These are phyloP conservation scores for Picathartes gymnocephalus DNA, from an alignment of 2,113 vertebrate species.

Conservation along the genomic window DNA sequence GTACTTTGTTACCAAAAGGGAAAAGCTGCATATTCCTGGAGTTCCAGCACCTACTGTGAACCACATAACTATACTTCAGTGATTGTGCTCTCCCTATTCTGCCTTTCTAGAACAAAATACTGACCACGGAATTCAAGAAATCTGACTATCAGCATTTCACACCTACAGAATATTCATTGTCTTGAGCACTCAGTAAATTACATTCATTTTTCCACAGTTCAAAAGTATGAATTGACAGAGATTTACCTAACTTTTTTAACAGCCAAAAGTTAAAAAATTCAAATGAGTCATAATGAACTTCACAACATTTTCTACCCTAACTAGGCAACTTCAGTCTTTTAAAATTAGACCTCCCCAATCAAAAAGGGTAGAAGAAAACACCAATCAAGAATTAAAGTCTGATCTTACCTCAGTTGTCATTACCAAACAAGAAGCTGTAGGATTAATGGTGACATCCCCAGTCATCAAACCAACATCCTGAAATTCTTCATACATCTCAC, in stretches of 20 bases:
- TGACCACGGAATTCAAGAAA: background rate
- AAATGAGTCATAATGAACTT: background rate
- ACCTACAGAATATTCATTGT: background rate
- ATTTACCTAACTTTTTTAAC: background rate
- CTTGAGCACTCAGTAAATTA: background rate
- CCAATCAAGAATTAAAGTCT: background rate
- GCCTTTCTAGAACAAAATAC: background rate
- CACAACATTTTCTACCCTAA: background rate
- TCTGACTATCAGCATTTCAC: background rate
- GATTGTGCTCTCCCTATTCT: background rate
- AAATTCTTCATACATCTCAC: conserved; percentile 99
- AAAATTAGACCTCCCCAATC: background rate
- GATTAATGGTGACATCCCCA: conserved; percentile 98
- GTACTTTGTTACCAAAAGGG: background rate
- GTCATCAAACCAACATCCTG: conserved; percentile 98
- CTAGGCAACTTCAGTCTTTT: background rate
- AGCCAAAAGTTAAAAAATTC: background rate
- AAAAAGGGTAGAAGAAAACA: background rate
- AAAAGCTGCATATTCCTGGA: background rate
- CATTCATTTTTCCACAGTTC: background rate
- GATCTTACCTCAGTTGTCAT: conserved; percentile 95
- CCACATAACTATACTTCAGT: background rate
- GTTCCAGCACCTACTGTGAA: background rate
- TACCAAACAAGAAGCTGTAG: conserved; percentile 94
- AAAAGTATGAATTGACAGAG: background rate